These are phyloP conservation scores for Drosophila melanica DNA, from an alignment of 1,140 invertebrate species.

Conservation along the genomic window DNA sequence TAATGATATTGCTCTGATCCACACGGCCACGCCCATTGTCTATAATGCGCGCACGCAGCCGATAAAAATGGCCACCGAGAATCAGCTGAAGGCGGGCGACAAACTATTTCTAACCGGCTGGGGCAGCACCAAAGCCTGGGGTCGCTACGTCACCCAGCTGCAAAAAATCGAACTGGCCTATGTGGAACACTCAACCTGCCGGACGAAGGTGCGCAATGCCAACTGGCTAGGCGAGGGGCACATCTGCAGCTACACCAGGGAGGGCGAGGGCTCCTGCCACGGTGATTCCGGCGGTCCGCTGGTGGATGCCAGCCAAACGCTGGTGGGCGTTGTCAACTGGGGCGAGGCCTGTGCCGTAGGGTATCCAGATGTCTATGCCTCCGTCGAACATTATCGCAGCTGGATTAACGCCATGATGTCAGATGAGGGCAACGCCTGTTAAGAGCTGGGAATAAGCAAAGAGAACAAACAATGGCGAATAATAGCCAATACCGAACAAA, in stretches of 20 bases:
- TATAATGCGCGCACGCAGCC: constrained; percentile 84
- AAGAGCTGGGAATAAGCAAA: not conserved
- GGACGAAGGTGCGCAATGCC: constrained; percentile 43
- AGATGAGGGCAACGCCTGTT: constrained; percentile 45
- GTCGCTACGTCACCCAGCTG: constrained; percentile 63
- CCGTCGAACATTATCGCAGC: constrained; percentile 79
- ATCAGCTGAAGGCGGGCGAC: constrained; percentile 47
- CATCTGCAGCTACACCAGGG: constrained; percentile 86
- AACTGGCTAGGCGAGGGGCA: constrained; percentile 79
- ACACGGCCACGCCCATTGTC: constrained; percentile 80
- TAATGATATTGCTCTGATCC: constrained; percentile 86
- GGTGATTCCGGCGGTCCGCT: constrained; percentile 85
- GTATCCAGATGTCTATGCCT: constrained; percentile 85
- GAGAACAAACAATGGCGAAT: constrained; percentile 8
- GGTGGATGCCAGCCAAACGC: constrained; percentile 62
- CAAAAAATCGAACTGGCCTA: constrained; percentile 69
- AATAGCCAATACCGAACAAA: constrained; percentile 61
- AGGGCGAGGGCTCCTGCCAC: constrained; percentile 86
- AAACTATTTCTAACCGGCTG: constrained; percentile 85
- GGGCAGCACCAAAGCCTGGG: constrained; percentile 84
- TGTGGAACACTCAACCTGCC: constrained; percentile 57
- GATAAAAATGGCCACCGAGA: constrained; percentile 59
- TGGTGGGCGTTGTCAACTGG: constrained; percentile 85
- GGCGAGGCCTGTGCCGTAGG: constrained; percentile 85
- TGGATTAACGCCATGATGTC: constrained; percentile 71